Evolutionary conservation across 2,888 invertebrate species (phyloP).

Genomic region (Gortyna flavago): DNA sequence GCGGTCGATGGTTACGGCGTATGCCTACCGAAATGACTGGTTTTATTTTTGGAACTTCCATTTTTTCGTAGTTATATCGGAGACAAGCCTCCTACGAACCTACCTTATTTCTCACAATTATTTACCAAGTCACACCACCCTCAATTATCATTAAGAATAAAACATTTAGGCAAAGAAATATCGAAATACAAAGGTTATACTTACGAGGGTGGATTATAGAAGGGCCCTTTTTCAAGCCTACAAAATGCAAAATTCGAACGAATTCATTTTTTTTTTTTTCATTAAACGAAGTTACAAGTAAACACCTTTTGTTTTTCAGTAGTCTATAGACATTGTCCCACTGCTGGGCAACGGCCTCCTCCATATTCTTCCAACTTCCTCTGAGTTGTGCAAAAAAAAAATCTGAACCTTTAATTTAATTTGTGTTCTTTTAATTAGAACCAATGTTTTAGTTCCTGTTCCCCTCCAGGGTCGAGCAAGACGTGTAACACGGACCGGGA

Average conservation of each 20-base stretch:
- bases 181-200: background rate
- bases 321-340: background rate
- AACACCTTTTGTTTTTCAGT: background rate
- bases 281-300: constrained; percentile 16
- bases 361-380: background rate
- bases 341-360: background rate
- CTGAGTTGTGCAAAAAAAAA: background rate
- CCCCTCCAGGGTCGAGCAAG: background rate
- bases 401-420: constrained; percentile 10
- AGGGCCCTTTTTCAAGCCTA: constrained; percentile 3
- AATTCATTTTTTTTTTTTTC: too few relatives aligned
- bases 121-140: background rate
- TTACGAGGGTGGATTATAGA: background rate
- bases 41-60: background rate
- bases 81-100: background rate
- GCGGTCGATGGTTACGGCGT: constrained; percentile 31
- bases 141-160: background rate
- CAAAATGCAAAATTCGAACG: background rate
- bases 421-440: constrained; percentile 20
- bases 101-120: background rate
- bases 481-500: background rate
- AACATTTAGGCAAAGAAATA: background rate
- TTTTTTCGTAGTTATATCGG: background rate
- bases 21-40: background rate
- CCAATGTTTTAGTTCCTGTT: constrained; percentile 1